Conservation (phyloP, 2,113 vertebrate genomes). For the Plestiodon gilberti region DNA sequence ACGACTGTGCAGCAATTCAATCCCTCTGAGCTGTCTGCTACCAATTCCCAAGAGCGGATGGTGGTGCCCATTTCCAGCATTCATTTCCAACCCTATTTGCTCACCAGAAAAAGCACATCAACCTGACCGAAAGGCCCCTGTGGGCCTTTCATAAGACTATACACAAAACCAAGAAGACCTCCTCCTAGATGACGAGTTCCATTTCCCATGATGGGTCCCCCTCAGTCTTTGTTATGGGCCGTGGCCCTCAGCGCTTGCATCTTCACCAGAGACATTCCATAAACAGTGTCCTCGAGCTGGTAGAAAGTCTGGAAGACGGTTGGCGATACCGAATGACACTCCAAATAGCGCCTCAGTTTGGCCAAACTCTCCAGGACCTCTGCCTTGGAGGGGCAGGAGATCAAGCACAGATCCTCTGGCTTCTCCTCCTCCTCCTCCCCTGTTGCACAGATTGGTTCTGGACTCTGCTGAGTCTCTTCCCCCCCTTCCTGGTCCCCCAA, state of each 20-base stretch:
- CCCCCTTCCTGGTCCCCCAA: accelerated
- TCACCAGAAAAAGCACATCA: no score
- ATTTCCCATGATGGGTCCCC: accelerated
- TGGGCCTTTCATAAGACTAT: not conserved
- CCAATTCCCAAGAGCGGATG: not conserved
- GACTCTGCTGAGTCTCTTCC: accelerated
- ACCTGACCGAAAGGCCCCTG: not conserved
- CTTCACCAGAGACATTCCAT: accelerated
- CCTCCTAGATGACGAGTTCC: not conserved
- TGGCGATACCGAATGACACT: slow-evolving; percentile 31
- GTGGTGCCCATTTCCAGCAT: no score
- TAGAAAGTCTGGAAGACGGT: slow-evolving; percentile 61
- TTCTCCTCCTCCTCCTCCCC: slow-evolving; percentile 2
- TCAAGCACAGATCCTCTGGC: not conserved
- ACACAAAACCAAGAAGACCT: not conserved
- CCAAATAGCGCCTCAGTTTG: slow-evolving; percentile 64
- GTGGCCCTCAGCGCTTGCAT: accelerated
- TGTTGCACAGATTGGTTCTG: not conserved
- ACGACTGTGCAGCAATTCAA: not conserved
- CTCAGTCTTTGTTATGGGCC: not conserved
- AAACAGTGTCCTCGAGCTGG: slow-evolving; percentile 51
- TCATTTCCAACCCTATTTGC: not conserved
- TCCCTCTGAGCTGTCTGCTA: not conserved
- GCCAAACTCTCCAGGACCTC: slow-evolving; percentile 62
- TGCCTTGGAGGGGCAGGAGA: slow-evolving; percentile 46